These are phyloP conservation scores for Physocephala rufipes DNA, from an alignment of 2,888 invertebrate genomes.

Conservation along the genomic window DNA sequence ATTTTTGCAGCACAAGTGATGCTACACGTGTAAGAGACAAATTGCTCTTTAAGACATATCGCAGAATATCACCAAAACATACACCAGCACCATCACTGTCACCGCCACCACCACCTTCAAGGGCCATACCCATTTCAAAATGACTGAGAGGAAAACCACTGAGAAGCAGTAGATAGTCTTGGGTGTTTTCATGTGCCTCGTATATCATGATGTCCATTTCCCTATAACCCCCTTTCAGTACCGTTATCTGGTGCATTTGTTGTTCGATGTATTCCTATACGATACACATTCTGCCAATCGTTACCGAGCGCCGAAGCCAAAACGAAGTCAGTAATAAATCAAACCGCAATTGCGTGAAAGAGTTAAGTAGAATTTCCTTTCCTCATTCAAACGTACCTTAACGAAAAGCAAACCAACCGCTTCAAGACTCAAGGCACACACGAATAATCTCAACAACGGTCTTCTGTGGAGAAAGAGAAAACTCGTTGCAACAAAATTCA, in stretches of 20 bases:
- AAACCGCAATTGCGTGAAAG: slow-evolving; percentile 64
- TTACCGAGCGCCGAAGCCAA: slow-evolving; percentile 55
- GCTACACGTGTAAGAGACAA: slow-evolving; percentile 50
- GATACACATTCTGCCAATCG: slow-evolving; percentile 43
- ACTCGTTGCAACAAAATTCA: too few relatives aligned
- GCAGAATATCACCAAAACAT: slow-evolving; percentile 17
- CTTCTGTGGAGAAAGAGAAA: too few relatives aligned
- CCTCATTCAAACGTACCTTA: neutral
- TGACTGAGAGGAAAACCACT: too few relatives aligned
- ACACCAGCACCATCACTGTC: neutral
- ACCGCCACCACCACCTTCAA: slow-evolving; percentile 9
- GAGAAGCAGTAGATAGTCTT: too few relatives aligned
- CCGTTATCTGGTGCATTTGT: neutral
- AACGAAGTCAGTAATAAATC: slow-evolving; percentile 62
- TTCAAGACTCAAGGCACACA: too few relatives aligned
- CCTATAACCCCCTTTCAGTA: neutral
- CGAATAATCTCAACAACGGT: too few relatives aligned
- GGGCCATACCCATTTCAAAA: neutral
- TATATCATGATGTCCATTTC: neutral
- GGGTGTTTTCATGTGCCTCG: too few relatives aligned
- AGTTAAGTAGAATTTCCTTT: slow-evolving; percentile 59
- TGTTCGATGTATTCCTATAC: slow-evolving; percentile 4
- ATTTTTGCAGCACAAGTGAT: slow-evolving; percentile 33
- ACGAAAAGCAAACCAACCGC: too few relatives aligned
- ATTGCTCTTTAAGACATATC: slow-evolving; percentile 47